Conservation (phyloP, 2,113 vertebrate species). For the Cyanistes caeruleus region DNA sequence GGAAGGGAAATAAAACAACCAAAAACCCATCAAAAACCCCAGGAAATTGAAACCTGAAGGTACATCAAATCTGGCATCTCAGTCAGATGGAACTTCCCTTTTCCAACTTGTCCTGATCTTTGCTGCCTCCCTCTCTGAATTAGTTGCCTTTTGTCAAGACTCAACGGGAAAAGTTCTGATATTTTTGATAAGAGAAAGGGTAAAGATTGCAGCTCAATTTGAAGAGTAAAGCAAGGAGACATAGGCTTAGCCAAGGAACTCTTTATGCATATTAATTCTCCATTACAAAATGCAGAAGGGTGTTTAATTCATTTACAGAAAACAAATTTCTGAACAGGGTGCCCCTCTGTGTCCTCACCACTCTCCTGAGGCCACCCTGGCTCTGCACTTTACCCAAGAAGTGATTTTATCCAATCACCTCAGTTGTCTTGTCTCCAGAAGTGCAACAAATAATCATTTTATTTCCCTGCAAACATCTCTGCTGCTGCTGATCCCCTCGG, state of each 20-base stretch:
- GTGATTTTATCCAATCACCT: not conserved
- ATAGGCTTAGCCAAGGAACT: not conserved
- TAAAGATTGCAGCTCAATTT: not conserved
- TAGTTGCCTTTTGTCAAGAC: not conserved
- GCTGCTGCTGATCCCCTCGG: too few species aligned
- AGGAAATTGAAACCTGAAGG: not conserved
- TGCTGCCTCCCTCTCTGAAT: not conserved
- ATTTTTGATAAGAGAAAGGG: not conserved
- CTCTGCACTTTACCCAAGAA: not conserved
- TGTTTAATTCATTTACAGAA: not conserved
- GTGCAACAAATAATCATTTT: not conserved
- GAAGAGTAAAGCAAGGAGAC: not conserved
- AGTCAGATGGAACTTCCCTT: not conserved
- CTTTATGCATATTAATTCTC: not conserved
- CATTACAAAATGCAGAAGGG: not conserved
- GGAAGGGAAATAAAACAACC: accelerated
- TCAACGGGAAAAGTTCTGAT: not conserved
- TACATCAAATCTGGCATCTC: not conserved
- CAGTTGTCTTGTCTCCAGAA: not conserved
- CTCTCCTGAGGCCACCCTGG: not conserved
- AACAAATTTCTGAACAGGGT: not conserved
- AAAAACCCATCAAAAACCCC: not conserved
- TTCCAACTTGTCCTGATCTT: not conserved
- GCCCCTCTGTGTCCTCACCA: not conserved
- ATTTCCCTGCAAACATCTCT: not conserved